These are phyloP conservation scores for Psittacara wagleri DNA, from an alignment of 2,113 vertebrate species.

Conservation along the genomic window DNA sequence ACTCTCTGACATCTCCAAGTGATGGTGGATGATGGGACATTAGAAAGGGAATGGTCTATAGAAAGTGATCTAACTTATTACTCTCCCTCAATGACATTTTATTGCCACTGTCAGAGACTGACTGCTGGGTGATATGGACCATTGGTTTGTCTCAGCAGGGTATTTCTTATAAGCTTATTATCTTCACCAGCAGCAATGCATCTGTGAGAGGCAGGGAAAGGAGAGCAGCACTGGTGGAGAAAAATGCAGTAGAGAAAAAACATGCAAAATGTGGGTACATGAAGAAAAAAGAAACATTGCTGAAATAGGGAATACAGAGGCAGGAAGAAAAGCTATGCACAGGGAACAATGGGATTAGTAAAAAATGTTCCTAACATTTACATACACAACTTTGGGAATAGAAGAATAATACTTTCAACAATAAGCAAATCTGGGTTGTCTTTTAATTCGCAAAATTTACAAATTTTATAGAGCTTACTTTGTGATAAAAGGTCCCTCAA, in stretches of 20 bases:
- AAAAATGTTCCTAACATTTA: not conserved
- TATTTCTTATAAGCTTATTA: slow-evolving; percentile 17
- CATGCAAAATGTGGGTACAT: not conserved
- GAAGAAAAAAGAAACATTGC: not conserved
- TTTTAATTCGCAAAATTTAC: not conserved
- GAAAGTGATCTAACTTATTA: not conserved
- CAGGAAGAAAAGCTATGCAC: not conserved
- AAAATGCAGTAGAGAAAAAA: not conserved
- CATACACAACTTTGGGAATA: not conserved
- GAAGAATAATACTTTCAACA: not conserved
- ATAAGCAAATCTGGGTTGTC: not conserved
- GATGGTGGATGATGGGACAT: not conserved
- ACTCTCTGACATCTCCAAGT: not conserved
- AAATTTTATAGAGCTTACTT: not conserved
- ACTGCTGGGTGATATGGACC: not conserved
- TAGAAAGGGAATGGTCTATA: slow-evolving; percentile 7
- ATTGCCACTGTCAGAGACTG: not conserved
- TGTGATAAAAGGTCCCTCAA: not conserved
- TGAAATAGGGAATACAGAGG: not conserved
- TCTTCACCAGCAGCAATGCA: not conserved
- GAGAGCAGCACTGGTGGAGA: not conserved
- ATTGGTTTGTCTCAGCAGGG: not conserved
- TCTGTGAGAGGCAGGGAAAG: not conserved
- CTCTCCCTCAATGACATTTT: not conserved
- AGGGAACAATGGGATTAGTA: not conserved